Conservation (phyloP, 2,888 invertebrate species). For the Rhingia rostrata region DNA sequence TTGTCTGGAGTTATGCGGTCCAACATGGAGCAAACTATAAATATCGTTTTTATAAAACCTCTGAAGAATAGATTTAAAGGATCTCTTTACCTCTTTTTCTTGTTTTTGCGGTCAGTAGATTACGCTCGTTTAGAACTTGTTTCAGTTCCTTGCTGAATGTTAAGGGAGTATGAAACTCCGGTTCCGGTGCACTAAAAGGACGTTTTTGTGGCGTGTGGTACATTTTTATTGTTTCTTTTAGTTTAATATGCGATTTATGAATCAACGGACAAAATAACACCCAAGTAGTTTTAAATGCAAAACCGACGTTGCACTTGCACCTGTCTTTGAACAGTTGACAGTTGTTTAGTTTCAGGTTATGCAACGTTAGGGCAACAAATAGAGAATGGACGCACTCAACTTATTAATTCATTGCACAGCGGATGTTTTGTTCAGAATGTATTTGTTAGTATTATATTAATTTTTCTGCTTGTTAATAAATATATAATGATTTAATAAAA, state of each 20-base stretch:
- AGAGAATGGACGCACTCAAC: constrained; percentile 10
- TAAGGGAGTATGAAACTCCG: constrained; percentile 81
- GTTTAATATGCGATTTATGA: neutral
- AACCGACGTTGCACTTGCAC: constrained; percentile 66
- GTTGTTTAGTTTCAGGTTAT: constrained; percentile 16
- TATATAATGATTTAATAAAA: too few relatives aligned
- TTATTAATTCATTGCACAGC: neutral
- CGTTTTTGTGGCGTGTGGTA: constrained; percentile 78
- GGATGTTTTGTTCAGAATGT: constrained; percentile 2
- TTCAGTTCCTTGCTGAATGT: constrained; percentile 86
- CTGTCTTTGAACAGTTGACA: constrained; percentile 60
- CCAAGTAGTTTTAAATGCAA: constrained; percentile 20
- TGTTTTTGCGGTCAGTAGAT: constrained; percentile 86
- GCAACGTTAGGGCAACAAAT: constrained; percentile 13
- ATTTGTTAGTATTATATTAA: neutral
- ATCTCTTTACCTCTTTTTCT: constrained; percentile 84
- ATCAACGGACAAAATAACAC: neutral
- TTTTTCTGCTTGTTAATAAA: too few relatives aligned
- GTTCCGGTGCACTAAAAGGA: constrained; percentile 53
- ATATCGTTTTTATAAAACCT: neutral
- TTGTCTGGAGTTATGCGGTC: constrained; percentile 80
- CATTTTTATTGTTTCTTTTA: constrained; percentile 74
- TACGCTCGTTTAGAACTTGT: constrained; percentile 85
- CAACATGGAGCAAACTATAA: constrained; percentile 85
- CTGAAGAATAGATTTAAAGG: neutral